Conservation (phyloP, 2,797 vertebrate species). For the Chelmon rostratus region DNA sequence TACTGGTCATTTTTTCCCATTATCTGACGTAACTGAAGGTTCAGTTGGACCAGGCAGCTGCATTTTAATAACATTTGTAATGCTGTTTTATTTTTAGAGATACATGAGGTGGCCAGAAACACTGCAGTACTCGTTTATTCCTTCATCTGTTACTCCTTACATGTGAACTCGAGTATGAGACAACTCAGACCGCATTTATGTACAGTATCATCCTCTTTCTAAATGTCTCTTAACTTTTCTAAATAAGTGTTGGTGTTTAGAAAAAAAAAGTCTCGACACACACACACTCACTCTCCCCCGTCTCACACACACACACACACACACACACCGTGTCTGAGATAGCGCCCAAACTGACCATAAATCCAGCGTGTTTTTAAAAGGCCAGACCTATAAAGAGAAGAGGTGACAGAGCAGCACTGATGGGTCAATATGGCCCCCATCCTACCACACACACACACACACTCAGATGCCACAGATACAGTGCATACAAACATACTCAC, state of each 20-base stretch:
- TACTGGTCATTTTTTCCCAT: background rate
- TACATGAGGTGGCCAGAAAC: background rate
- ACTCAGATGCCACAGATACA: constrained; percentile 8
- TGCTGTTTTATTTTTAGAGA: background rate
- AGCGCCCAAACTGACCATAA: constrained; percentile 81
- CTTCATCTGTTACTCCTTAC: background rate
- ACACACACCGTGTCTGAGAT: constrained; percentile 60
- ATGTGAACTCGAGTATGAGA: background rate
- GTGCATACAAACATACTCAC: background rate
- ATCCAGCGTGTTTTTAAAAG: constrained; percentile 80
- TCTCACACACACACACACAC: constrained; percentile 38
- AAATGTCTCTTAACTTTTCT: constrained; percentile 40
- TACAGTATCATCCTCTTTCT: background rate
- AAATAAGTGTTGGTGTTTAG: constrained; percentile 20
- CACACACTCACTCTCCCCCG: background rate
- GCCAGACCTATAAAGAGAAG: constrained; percentile 81
- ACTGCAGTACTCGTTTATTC: background rate
- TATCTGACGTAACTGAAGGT: background rate
- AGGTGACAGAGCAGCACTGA: constrained; percentile 80
- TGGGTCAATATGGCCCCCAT: constrained; percentile 74
- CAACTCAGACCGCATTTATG: background rate
- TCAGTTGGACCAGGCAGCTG: background rate
- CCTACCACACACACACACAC: constrained; percentile 40
- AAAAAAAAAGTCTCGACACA: background rate
- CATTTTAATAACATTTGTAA: background rate